Base-by-base conservation (phyloP, 2,113 vertebrate species). In the Piprites chloris region DNA sequence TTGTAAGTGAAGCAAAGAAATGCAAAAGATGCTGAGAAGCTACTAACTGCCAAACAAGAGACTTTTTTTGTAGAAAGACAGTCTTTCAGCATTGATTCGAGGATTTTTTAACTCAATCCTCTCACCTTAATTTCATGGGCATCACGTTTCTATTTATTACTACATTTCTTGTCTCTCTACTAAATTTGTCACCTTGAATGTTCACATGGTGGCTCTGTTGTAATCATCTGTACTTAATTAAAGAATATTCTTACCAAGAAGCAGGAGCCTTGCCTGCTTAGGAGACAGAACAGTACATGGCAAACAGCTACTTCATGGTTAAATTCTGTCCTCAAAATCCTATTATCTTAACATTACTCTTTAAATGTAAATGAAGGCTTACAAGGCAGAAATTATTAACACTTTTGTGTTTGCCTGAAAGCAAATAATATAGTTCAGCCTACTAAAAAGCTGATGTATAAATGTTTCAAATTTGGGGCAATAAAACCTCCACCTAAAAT, bases 351-450 rank as follows among this genome's bases (percentile, higher is more conserved):
- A 92, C 89, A 89, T 95, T 89, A 73, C 37, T 72, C 58, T 94
- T 92, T 92, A 89, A 82, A 94, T 93, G 72, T 74, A 96, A 94
- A 96, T 90, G 78, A 85, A 84, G 44, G n/a, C 83, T 95, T 92
- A 88, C 56, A 76, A 87, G 44, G 72, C 32, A 73, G 82, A 91
- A 92, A 85, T 12, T 9, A 26, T 85, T 90, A 83, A 53, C 23
- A 44, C 41, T 90, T 86, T 55, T 84, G 67, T 89, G 47, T 67
- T 89, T 95, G 42, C 41, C 71, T 89, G 50, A 91, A 91, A 92
- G 55, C 16, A 87, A 87, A 91, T 91, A 59, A 71, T 79, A 74
- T 20, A 76, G 55, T 42, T 63, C 52, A 93, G 44, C 52, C 55
- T 83, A 26, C 53, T 59, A 67, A 83, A 90, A 85, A 87, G 28